Conservation (phyloP, 1,140 invertebrate species). For the Mycetomoellerius zeteki region DNA sequence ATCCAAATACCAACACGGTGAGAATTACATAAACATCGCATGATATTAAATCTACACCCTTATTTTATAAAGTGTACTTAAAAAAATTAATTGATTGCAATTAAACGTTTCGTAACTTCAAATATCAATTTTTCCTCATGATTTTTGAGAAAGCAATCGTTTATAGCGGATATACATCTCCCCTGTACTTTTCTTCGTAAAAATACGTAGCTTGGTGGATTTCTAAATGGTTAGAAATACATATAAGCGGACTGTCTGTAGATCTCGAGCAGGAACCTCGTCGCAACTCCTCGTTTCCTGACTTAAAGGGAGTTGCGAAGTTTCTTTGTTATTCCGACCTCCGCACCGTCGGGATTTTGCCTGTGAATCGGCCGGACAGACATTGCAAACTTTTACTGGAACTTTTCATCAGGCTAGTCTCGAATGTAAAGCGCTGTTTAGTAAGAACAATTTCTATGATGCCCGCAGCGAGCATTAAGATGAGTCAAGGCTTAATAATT, state of each 20-base stretch:
- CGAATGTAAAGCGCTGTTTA: conserved; percentile 49
- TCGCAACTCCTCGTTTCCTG: conserved; percentile 58
- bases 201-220: conserved; percentile 35
- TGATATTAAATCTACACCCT: too few species aligned
- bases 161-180: conserved; percentile 8
- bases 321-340: conserved; percentile 64
- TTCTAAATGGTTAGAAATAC: conserved; percentile 61
- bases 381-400: conserved; percentile 58
- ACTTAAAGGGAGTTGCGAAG: conserved; percentile 65
- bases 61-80: too few species aligned
- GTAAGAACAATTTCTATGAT: conserved; percentile 31
- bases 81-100: conserved; percentile 6
- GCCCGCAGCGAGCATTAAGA: not conserved
- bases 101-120: not conserved
- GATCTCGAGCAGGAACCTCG: conserved; percentile 53
- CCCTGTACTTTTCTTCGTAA: conserved; percentile 4
- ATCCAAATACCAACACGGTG: too few species aligned
- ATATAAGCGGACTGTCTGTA: conserved; percentile 40
- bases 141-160: conserved; percentile 1
- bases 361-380: conserved; percentile 45
- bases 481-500: conserved; percentile 21
- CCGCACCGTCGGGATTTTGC: conserved; percentile 23
- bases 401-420: conserved; percentile 57
- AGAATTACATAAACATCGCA: too few species aligned
- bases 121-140: not conserved